Conservation (phyloP, 2,113 vertebrate species). For the Notarius quadriscutis region DNA sequence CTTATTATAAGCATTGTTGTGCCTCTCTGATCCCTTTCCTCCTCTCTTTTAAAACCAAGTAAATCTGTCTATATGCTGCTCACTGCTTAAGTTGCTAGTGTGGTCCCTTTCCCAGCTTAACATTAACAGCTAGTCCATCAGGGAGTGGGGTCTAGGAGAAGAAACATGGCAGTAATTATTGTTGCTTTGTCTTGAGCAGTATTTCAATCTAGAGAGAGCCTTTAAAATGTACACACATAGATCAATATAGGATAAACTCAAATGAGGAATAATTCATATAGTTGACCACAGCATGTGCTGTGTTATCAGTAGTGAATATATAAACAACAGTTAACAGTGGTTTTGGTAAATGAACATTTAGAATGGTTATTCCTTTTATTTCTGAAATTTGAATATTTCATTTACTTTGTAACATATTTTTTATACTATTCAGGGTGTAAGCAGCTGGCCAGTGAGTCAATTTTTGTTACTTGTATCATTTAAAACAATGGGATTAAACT, state of each 20-base stretch:
- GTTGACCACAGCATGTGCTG: neutral
- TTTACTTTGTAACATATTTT: neutral
- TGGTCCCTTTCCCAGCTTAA: neutral
- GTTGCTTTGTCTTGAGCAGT: constrained; percentile 41
- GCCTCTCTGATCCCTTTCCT: neutral
- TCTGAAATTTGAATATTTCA: neutral
- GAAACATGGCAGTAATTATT: constrained; percentile 12
- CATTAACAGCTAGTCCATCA: constrained; percentile 28
- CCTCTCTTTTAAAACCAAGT: constrained; percentile 8
- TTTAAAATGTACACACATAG: constrained; percentile 31
- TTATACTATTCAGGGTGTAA: neutral
- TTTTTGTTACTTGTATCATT: neutral
- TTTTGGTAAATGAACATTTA: neutral
- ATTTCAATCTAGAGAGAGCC: constrained; percentile 22
- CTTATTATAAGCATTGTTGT: constrained; percentile 13
- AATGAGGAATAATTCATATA: neutral
- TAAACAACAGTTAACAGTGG: neutral
- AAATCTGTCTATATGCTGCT: constrained; percentile 6
- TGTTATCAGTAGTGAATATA: no score
- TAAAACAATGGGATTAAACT: neutral
- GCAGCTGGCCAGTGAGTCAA: neutral
- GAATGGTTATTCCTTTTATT: neutral
- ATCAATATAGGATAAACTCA: constrained; percentile 30
- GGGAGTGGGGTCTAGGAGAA: neutral
- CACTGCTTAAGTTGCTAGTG: constrained; percentile 12